Conservation (phyloP, 1,140 invertebrate genomes). For the Ceratina calcarata region DNA sequence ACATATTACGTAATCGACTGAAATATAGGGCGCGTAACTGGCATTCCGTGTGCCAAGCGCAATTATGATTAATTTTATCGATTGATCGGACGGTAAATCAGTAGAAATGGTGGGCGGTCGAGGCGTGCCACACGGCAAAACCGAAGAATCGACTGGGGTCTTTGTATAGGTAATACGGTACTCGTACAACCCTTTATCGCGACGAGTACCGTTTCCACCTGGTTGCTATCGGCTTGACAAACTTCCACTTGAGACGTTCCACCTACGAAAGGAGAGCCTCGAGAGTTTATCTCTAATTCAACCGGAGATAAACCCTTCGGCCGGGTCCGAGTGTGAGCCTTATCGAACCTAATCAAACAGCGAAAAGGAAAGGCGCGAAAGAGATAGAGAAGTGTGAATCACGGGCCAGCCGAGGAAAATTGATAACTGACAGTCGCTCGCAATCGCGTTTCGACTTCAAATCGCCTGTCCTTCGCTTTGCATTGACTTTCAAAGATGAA, state of each 20-base stretch:
- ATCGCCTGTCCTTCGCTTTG: not conserved
- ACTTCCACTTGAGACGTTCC: constrained; percentile 10
- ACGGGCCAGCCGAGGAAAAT: not conserved
- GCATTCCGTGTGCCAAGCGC: constrained; percentile 42
- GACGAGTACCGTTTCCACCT: constrained; percentile 9
- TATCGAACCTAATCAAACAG: constrained; percentile 28
- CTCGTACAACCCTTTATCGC: not conserved
- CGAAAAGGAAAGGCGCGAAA: constrained; percentile 5
- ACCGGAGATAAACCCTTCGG: constrained; percentile 12
- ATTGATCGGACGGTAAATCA: constrained; percentile 45
- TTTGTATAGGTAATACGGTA: not conserved
- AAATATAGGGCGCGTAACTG: not conserved
- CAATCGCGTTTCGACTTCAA: not conserved
- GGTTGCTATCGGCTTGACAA: constrained; percentile 34
- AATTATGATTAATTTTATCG: constrained; percentile 56
- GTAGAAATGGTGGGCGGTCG: constrained; percentile 31
- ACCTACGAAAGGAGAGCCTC: too few species aligned
- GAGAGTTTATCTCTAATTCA: constrained; percentile 32
- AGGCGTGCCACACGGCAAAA: not conserved
- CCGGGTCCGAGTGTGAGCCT: not conserved
- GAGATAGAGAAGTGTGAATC: constrained; percentile 14
- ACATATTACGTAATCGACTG: too few species aligned
- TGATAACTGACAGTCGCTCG: not conserved
- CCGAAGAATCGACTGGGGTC: not conserved
- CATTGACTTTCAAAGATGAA: not conserved